phyloP scores from a whole-genome alignment of 2,113 vertebrate species.

The Oreocharis arfaki region DNA sequence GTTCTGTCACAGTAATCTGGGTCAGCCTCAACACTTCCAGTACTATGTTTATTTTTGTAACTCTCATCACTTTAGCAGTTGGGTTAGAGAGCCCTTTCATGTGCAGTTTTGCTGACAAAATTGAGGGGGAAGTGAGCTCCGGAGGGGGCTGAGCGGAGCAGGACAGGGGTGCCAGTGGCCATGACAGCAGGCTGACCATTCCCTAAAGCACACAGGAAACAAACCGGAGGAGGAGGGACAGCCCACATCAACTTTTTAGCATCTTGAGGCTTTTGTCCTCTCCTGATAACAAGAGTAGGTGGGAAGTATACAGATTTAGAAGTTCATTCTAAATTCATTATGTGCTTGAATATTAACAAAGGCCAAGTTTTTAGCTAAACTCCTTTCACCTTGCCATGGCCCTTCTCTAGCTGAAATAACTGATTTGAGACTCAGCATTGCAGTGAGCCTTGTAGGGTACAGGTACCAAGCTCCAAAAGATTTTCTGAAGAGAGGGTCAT shows the following conservation, averaged over 20 bases:
- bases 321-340: neutral
- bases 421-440: neutral
- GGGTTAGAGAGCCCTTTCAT: conserved; percentile 24
- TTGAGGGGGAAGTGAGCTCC: neutral
- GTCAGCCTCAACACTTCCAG: conserved; percentile 45
- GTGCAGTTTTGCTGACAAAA: conserved; percentile 49
- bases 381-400: neutral
- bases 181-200: neutral
- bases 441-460: neutral
- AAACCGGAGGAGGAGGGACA: neutral
- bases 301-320: neutral
- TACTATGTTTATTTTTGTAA: conserved; percentile 44
- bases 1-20: conserved; percentile 62
- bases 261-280: neutral
- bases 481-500: neutral
- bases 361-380: neutral
- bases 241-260: neutral
- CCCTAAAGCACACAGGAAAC: neutral
- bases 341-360: neutral
- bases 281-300: neutral
- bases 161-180: neutral
- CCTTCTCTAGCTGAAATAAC: neutral
- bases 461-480: neutral
- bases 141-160: fast-evolving
- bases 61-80: conserved; percentile 41